These are phyloP conservation scores for Megalopta genalis DNA, from an alignment of 1,140 invertebrate species.

Conservation along the genomic window DNA sequence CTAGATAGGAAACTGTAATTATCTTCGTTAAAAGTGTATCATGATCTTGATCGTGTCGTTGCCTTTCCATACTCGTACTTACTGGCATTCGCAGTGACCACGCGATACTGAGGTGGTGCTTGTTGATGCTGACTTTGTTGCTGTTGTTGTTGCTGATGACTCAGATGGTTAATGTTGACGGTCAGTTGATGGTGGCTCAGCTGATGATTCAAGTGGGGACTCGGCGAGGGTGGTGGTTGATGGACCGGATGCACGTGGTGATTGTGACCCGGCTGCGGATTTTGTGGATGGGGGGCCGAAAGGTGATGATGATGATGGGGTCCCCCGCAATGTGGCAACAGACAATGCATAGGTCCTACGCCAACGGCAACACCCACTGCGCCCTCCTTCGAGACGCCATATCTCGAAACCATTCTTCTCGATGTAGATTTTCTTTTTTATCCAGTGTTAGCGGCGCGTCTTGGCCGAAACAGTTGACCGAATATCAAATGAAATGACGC, in stretches of 20 bases:
- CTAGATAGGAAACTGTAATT: neutral
- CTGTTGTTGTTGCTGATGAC: slow-evolving; percentile 71
- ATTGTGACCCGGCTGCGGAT: slow-evolving; percentile 70
- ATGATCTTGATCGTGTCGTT: neutral
- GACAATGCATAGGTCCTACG: slow-evolving; percentile 74
- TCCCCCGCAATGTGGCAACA: slow-evolving; percentile 73
- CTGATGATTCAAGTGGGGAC: slow-evolving; percentile 74
- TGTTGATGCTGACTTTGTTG: slow-evolving; percentile 60
- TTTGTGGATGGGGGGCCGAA: slow-evolving; percentile 72
- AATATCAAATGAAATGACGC: slow-evolving; percentile 4
- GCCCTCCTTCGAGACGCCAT: slow-evolving; percentile 75
- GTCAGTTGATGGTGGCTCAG: slow-evolving; percentile 72
- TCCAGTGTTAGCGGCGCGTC: slow-evolving; percentile 1
- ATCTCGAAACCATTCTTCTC: slow-evolving; percentile 74
- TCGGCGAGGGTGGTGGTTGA: slow-evolving; percentile 73
- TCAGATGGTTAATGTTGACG: slow-evolving; percentile 72
- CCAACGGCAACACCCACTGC: slow-evolving; percentile 74
- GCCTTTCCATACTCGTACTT: slow-evolving; percentile 60
- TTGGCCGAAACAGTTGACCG: slow-evolving; percentile 9
- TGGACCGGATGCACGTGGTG: slow-evolving; percentile 74
- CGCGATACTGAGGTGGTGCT: slow-evolving; percentile 71
- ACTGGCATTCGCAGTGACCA: slow-evolving; percentile 72
- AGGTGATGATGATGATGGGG: slow-evolving; percentile 73
- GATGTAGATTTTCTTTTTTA: slow-evolving; percentile 21
- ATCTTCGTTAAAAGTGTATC: neutral